Evolutionary conservation across 2,797 vertebrate genomes (phyloP).

Genomic region (Brotula barbata): DNA sequence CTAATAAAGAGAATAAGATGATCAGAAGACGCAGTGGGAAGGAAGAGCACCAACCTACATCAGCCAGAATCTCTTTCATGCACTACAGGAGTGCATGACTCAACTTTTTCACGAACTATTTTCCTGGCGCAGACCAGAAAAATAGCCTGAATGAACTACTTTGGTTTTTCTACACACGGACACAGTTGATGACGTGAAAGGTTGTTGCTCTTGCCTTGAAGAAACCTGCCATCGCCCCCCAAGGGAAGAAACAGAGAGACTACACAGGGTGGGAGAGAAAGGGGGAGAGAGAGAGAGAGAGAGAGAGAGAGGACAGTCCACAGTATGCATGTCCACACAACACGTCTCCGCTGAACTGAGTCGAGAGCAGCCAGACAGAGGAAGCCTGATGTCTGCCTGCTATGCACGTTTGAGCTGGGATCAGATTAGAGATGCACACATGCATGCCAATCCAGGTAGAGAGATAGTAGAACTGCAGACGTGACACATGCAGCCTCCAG

Average conservation of each 20-base stretch:
- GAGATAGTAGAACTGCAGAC: conserved; percentile 10
- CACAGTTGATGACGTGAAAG: conserved; percentile 47
- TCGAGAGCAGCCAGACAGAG: conserved; percentile 54
- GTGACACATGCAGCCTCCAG: conserved; percentile 29
- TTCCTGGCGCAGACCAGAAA: conserved; percentile 62
- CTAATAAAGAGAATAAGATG: conserved; percentile 23
- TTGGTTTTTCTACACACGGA: conserved; percentile 38
- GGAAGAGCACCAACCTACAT: conserved; percentile 76
- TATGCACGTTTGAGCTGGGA: conserved; percentile 18
- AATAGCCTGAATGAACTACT: conserved; percentile 58
- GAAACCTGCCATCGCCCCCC: conserved; percentile 78
- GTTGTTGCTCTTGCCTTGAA: conserved; percentile 80
- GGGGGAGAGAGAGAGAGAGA: not conserved
- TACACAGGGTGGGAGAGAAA: conserved; percentile 48
- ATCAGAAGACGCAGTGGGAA: conserved; percentile 25
- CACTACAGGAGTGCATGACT: conserved; percentile 52
- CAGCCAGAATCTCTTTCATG: conserved; percentile 43
- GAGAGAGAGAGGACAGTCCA: conserved; percentile 54
- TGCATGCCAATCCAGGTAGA: conserved; percentile 39
- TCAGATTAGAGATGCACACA: conserved; percentile 34
- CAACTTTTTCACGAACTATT: conserved; percentile 64
- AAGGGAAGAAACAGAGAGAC: conserved; percentile 77
- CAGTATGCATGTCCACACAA: conserved; percentile 44
- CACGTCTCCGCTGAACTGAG: conserved; percentile 33
- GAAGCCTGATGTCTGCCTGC: conserved; percentile 64